Percentiles rank a stretch among this genome's conserved stretches.
phyloP scores from a whole-genome alignment of 2,888 invertebrate genomes.

The Dastarcus helophoroides region DNA sequence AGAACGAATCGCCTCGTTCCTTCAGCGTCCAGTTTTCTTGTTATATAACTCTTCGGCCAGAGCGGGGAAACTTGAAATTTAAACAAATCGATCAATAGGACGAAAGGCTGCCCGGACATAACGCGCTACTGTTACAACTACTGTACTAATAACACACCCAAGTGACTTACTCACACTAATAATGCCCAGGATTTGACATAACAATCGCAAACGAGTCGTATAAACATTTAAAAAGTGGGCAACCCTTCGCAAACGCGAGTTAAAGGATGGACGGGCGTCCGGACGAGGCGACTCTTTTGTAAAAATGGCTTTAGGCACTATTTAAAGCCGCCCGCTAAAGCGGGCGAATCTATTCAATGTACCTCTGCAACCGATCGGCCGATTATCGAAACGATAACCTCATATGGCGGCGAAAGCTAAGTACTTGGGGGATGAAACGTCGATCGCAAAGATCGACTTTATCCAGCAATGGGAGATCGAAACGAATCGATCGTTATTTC shows the following conservation, averaged over 20 bases:
- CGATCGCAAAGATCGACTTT: too few species aligned
- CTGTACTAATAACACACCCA: conserved; percentile 10
- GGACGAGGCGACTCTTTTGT: too few species aligned
- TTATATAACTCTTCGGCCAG: too few species aligned
- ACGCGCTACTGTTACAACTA: conserved; percentile 3
- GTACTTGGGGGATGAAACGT: too few species aligned
- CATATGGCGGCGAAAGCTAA: too few species aligned
- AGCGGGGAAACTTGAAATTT: too few species aligned
- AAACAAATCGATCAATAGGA: conserved; percentile 8
- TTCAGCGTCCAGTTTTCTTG: too few species aligned
- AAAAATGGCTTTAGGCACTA: conserved; percentile 34
- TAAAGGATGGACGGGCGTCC: conserved; percentile 20
- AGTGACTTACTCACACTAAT: conserved; percentile 16
- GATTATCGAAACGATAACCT: too few species aligned
- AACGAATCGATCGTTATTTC: too few species aligned
- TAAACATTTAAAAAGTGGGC: conserved; percentile 18
- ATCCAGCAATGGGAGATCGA: too few species aligned
- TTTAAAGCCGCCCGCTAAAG: too few species aligned
- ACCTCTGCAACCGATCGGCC: conserved; percentile 17
- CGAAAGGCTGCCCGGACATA: conserved; percentile 9
- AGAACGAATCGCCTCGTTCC: too few species aligned
- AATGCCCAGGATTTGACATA: conserved; percentile 18
- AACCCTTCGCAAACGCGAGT: conserved; percentile 12
- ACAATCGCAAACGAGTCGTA: conserved; percentile 14
- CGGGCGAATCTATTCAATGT: conserved; percentile 18